These are phyloP conservation scores for Cenopis cana DNA, from an alignment of 2,888 invertebrate genomes.

Conservation along the genomic window DNA sequence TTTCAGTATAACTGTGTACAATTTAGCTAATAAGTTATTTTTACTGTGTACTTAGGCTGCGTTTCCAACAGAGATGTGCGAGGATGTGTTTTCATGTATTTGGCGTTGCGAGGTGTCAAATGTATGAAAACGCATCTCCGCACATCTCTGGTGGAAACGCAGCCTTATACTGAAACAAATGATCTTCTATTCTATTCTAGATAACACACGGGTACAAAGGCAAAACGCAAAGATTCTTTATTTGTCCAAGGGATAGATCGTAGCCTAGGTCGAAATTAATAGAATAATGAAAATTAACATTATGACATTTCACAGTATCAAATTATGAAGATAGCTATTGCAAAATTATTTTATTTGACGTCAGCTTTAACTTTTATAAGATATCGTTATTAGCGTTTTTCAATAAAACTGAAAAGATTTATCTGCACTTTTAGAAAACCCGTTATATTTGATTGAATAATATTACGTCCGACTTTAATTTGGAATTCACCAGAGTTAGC, in stretches of 20 bases:
- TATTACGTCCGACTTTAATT: constrained; percentile 28
- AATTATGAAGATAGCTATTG: too few relatives aligned
- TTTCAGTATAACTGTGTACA: constrained; percentile 17
- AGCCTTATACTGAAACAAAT: too few relatives aligned
- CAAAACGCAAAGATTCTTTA: constrained; percentile 29
- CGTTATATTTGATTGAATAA: constrained; percentile 1
- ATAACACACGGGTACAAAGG: constrained; percentile 38
- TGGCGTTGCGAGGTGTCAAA: too few relatives aligned
- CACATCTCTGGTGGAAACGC: too few relatives aligned
- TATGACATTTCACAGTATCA: not conserved
- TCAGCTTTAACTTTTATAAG: too few relatives aligned
- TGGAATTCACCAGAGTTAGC: constrained; percentile 35
- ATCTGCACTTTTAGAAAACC: not conserved
- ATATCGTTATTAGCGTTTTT: too few relatives aligned
- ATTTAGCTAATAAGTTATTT: constrained; percentile 23
- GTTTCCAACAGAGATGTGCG: too few relatives aligned
- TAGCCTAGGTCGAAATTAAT: constrained; percentile 27
- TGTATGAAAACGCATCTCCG: too few relatives aligned
- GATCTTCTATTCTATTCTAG: not conserved
- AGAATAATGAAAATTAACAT: constrained; percentile 9
- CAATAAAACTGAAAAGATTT: too few relatives aligned
- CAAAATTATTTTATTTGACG: too few relatives aligned
- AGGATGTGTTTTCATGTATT: too few relatives aligned
- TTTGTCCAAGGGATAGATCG: constrained; percentile 3
- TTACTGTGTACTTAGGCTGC: too few relatives aligned